Conservation (phyloP, 2,888 invertebrate species). For the Diplazon laetatorius region DNA sequence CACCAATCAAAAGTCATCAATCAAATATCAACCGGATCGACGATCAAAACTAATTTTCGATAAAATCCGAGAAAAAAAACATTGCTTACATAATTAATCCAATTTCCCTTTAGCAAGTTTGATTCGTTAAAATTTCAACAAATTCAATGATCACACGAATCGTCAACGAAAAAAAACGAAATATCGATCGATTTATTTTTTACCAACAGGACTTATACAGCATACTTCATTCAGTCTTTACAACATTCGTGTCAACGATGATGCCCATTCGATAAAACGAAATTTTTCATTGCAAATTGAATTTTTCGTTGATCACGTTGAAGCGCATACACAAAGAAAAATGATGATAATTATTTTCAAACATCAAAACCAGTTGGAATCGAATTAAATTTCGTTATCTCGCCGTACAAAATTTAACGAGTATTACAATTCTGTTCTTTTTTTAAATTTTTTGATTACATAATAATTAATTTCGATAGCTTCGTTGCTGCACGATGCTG, state of each 20-base stretch:
- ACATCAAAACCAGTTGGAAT: neutral
- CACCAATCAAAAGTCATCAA: too few species aligned
- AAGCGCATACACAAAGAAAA: neutral
- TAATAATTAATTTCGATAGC: constrained; percentile 37
- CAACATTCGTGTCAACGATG: neutral
- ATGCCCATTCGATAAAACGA: neutral
- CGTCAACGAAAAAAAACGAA: too few species aligned
- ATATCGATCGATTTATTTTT: constrained; percentile 12
- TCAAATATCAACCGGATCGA: too few species aligned
- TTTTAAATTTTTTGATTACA: too few species aligned
- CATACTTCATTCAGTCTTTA: constrained; percentile 7
- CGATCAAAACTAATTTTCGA: too few species aligned
- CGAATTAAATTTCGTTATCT: constrained; percentile 17
- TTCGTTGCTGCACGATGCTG: constrained; percentile 54
- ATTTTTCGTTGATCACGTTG: neutral
- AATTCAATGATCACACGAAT: neutral
- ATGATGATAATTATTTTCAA: neutral
- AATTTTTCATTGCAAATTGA: neutral
- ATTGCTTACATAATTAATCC: too few species aligned
- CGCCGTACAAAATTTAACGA: constrained; percentile 46
- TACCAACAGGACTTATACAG: neutral
- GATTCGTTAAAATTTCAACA: neutral
- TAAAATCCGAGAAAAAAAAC: too few species aligned
- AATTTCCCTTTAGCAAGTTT: neutral
- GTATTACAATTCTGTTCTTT: constrained; percentile 42